Conservation (phyloP, 1,140 invertebrate species). For the Myzus persicae region DNA sequence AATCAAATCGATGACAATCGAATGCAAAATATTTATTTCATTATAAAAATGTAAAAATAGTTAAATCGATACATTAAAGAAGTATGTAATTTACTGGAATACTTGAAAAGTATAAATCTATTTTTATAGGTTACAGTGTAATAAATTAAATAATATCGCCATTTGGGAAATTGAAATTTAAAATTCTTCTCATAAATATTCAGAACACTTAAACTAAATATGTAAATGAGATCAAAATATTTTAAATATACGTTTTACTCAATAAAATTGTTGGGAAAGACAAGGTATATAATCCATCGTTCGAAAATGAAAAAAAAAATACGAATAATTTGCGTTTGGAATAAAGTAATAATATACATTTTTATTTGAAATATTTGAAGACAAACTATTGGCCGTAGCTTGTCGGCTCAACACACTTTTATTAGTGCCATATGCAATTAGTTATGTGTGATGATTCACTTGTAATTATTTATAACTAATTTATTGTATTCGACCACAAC, state of each 20-base stretch:
- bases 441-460: neutral
- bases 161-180: conserved; percentile 26
- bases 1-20: no score
- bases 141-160: conserved; percentile 21
- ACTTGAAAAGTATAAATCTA: neutral
- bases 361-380: neutral
- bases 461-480: neutral
- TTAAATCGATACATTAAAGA: neutral
- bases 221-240: conserved; percentile 34
- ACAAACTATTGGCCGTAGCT: neutral
- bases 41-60: neutral
- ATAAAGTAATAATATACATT: conserved; percentile 7
- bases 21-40: neutral
- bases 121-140: neutral
- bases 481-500: neutral
- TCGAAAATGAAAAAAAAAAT: neutral
- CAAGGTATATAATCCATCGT: neutral
- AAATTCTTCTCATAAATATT: conserved; percentile 26
- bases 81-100: conserved; percentile 19
- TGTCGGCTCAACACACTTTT: neutral
- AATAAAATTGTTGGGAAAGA: neutral
- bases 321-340: neutral
- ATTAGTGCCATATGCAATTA: neutral
- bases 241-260: conserved; percentile 14
- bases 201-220: conserved; percentile 14